Conservation (phyloP, 2,797 vertebrate species). For the Lithobates sylvaticus region DNA sequence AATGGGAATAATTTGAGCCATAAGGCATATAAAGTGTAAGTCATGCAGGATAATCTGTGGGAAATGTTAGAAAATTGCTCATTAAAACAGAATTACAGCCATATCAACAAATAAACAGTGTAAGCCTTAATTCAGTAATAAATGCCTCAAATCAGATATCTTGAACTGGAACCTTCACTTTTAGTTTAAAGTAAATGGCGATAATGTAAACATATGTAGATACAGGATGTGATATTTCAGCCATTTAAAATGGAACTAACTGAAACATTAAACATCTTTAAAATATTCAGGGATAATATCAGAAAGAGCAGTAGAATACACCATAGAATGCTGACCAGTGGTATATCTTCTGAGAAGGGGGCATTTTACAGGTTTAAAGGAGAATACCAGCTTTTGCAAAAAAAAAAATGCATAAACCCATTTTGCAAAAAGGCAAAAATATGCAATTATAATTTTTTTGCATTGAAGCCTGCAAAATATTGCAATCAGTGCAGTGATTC, state of each 20-base stretch:
- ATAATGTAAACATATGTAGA: not conserved
- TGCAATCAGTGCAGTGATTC: no score
- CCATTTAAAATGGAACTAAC: not conserved
- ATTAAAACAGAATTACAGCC: slow-evolving; percentile 35
- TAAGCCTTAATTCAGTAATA: not conserved
- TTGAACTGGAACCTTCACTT: slow-evolving; percentile 7
- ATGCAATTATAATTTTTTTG: no score
- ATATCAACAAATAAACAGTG: slow-evolving; percentile 29
- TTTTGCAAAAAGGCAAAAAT: no score
- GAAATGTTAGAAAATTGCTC: slow-evolving; percentile 39
- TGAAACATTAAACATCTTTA: not conserved
- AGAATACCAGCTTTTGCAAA: no score
- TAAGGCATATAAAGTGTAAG: slow-evolving; percentile 16
- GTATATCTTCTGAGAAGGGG: no score
- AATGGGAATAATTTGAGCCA: slow-evolving; percentile 43
- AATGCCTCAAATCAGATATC: not conserved
- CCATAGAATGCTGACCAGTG: no score
- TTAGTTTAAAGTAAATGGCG: not conserved
- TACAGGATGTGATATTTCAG: not conserved
- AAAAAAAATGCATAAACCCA: no score
- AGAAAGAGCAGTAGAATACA: no score
- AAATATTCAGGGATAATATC: not conserved
- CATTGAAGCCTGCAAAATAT: no score
- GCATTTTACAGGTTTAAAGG: no score
- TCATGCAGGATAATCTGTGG: slow-evolving; percentile 27